A percentile compares a stretch with the other conserved stretches of the same genome.
These are phyloP conservation scores for Cydia fagiglandana DNA, from an alignment of 1,140 invertebrate species.

Conservation along the genomic window DNA sequence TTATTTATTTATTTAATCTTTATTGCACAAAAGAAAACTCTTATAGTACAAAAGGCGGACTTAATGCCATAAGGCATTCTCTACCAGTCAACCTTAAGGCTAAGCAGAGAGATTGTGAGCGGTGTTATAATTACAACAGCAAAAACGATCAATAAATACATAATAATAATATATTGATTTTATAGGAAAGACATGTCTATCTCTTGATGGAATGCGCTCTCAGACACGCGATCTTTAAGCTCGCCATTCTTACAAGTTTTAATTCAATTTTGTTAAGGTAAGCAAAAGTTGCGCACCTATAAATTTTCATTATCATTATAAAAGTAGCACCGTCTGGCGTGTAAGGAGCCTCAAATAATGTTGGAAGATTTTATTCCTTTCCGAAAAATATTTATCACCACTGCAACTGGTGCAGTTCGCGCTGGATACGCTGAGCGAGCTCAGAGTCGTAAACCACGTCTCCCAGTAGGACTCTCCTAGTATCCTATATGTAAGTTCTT, in stretches of 20 bases:
- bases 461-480: background rate
- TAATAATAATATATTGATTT: too few species aligned
- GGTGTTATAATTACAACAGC: too few species aligned
- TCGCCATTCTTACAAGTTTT: slow-evolving; percentile 20
- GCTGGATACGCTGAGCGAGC: slow-evolving; percentile 41
- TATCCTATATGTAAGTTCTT: too few species aligned
- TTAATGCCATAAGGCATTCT: too few species aligned
- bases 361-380: slow-evolving; percentile 12
- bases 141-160: too few species aligned
- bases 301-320: slow-evolving; percentile 22
- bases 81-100: too few species aligned
- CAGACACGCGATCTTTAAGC: background rate
- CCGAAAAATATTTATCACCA: slow-evolving; percentile 43
- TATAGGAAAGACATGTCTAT: too few species aligned
- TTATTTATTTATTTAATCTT: too few species aligned
- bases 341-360: background rate
- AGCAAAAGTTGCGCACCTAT: background rate
- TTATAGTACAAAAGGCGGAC: too few species aligned
- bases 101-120: too few species aligned
- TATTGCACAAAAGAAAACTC: too few species aligned
- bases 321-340: background rate
- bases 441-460: slow-evolving; percentile 44
- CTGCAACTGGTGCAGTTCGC: slow-evolving; percentile 43
- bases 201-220: too few species aligned
- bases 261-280: slow-evolving; percentile 7